Evolutionary conservation across 2,888 invertebrate species (phyloP).

Genomic region (Chloromyia formosa): DNA sequence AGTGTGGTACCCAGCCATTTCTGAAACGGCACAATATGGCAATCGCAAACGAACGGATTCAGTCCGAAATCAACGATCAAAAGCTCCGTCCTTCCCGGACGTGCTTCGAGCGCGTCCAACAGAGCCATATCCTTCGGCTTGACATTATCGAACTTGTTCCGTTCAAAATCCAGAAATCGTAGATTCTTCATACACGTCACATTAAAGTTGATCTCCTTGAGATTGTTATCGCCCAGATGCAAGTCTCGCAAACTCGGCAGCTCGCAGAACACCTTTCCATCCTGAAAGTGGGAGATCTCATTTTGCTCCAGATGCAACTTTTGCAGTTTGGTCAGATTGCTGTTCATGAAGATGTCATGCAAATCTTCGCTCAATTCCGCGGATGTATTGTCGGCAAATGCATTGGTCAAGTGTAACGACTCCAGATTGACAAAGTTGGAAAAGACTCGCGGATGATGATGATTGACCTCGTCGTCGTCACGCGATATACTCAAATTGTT

Average conservation of each 20-base stretch:
- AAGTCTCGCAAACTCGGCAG: slow-evolving; percentile 73
- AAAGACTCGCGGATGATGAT: slow-evolving; percentile 74
- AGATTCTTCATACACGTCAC: slow-evolving; percentile 73
- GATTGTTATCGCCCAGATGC: slow-evolving; percentile 73
- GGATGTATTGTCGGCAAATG: slow-evolving; percentile 73
- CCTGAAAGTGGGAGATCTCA: slow-evolving; percentile 73
- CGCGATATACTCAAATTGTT: slow-evolving; percentile 72
- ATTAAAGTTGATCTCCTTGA: slow-evolving; percentile 72
- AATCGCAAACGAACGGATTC: slow-evolving; percentile 78
- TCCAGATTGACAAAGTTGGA: slow-evolving; percentile 75
- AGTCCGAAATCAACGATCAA: slow-evolving; percentile 71
- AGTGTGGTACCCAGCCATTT: slow-evolving; percentile 72
- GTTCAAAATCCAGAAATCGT: slow-evolving; percentile 74
- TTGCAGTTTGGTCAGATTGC: slow-evolving; percentile 71
- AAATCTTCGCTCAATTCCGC: slow-evolving; percentile 71
- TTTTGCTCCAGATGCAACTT: slow-evolving; percentile 81
- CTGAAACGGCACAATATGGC: slow-evolving; percentile 69
- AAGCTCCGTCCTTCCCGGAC: slow-evolving; percentile 58
- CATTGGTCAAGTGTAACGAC: slow-evolving; percentile 76
- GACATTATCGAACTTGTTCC: slow-evolving; percentile 71
- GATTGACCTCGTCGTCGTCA: slow-evolving; percentile 66
- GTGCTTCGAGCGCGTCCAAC: slow-evolving; percentile 68
- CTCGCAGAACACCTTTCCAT: slow-evolving; percentile 75
- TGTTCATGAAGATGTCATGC: slow-evolving; percentile 76
- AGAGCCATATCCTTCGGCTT: slow-evolving; percentile 67